Evolutionary conservation across 2,113 vertebrate species (phyloP), one percentile per base, ranked within the genome.

Genomic region (Mugil cephalus): DNA sequence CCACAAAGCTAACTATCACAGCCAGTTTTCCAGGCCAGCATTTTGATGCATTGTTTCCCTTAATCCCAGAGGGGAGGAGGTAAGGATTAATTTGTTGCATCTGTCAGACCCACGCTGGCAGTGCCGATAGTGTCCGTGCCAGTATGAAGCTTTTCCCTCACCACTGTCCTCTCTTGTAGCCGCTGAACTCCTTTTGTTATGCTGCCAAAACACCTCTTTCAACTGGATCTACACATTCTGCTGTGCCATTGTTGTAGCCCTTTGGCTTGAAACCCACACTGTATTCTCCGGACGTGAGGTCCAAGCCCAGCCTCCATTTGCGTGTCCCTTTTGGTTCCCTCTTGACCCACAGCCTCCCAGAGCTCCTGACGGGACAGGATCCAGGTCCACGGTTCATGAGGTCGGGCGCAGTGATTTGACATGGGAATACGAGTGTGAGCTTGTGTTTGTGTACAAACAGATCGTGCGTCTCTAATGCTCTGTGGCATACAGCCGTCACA

Each of bases 41-140:
- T 88, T 79, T 77, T 79, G 76, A 88, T 85, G 76, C 60, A 86
- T 91, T 89, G 87, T 87, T 82, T 85, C 71, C 60, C 87, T 81
- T 78, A 87, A 87, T 90, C 79, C 82, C 77, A 58, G n/a, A 47
- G 56, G 67, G 74, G 59, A 73, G 79, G 69, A 76, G 87, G 86
- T 85, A 77, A 66, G 78, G 83, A 89, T 92, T 90, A 82, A 86
- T 92, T 86, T 87, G 87, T 86, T 80, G 84, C 82, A 88, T 92
- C 86, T 87, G 87, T 88, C 85, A 82, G 69, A 79, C 54, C 66
- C 69, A 61, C 51, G 81, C 87, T 90, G 91, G 74, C 87, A 84
- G 55, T 1, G 48, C 75, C 79, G 85, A 88, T 89, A 87, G 65
- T 80, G 84, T 74, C 67, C 74, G 45, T 77, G 84, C 88, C 88